These are phyloP conservation scores for Strix aluco DNA, from an alignment of 2,113 vertebrate species.

Conservation along the genomic window DNA sequence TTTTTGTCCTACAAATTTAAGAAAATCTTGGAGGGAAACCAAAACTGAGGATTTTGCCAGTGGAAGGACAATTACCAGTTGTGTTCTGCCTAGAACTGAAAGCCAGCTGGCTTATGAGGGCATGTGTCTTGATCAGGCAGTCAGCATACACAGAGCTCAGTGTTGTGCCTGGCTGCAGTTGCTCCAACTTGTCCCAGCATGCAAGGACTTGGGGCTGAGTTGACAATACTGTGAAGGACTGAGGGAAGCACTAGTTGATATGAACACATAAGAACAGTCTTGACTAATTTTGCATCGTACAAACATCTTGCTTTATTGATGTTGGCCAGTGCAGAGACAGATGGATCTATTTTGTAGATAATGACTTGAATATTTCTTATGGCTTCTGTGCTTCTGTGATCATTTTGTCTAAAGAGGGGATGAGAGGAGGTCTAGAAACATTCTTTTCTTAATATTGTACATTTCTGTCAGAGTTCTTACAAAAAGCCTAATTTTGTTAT, in stretches of 20 bases:
- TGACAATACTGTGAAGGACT: neutral
- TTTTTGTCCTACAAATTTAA: neutral
- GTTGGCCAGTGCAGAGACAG: neutral
- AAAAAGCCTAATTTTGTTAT: neutral
- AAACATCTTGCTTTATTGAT: neutral
- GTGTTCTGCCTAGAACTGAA: neutral
- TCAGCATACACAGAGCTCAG: neutral
- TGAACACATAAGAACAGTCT: neutral
- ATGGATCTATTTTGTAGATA: neutral
- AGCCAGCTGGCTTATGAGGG: neutral
- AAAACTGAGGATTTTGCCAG: neutral
- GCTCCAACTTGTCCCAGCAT: neutral
- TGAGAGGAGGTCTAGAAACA: neutral
- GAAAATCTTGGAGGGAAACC: neutral
- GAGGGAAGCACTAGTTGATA: neutral
- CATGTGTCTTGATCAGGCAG: fast-evolving
- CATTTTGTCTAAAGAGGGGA: neutral
- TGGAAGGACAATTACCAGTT: neutral
- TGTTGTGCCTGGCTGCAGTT: neutral
- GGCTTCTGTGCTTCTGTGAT: neutral
- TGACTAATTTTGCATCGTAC: neutral
- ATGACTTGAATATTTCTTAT: neutral
- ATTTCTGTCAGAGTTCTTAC: neutral
- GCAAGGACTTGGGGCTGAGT: neutral
- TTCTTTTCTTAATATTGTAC: neutral